Evolutionary conservation across 1,140 invertebrate species (phyloP), one percentile per base, ranked within the genome.

Genomic region (Palaemon carinicauda): DNA sequence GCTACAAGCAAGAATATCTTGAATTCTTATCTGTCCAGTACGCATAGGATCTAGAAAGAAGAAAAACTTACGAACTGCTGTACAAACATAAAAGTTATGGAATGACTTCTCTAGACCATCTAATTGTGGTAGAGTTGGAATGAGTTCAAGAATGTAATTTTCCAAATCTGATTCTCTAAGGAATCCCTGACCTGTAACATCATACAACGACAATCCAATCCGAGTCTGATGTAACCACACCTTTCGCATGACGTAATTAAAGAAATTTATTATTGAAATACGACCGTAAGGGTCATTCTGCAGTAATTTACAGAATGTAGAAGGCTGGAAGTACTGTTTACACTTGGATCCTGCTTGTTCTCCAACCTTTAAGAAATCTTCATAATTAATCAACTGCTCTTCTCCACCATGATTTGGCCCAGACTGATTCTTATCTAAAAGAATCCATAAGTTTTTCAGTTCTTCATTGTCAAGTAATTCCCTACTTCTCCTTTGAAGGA

Each of bases 1-100:
- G 75, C 96, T 96, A 89, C 96, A 98, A 1, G 96, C 95, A 21
- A 99, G 92, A 88, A 99, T 96, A 91, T 98, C 97, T 82, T 96
- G 93, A 89, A 99, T 99, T 89, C 96, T 94, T 65, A 99, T 96
- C 90, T 95, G 94, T 2, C 97, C 96, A 0, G 96, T 97, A 90
- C 96, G 93, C 71, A 98, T 91, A 0, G 96, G 96, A 92, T 99
- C 98, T 1, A 99, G 92, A 90, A 98, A 99, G 91, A 99, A 99
- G 88, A 98, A 94, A 91, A 99, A 98, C 90, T 98, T 98, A 88
- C 97, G 93, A 0, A 97, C 97, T 24, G 97, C 97, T 14, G 97
- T 98, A 91, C 97, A 99, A 0, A 98, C 95, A 91, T 99, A 99
- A 93, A 99, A 99, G 15, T 95, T 97, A 90, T 98, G 96, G 91